Base-by-base conservation (phyloP, 2,113 vertebrate species). In the Passer domesticus region DNA sequence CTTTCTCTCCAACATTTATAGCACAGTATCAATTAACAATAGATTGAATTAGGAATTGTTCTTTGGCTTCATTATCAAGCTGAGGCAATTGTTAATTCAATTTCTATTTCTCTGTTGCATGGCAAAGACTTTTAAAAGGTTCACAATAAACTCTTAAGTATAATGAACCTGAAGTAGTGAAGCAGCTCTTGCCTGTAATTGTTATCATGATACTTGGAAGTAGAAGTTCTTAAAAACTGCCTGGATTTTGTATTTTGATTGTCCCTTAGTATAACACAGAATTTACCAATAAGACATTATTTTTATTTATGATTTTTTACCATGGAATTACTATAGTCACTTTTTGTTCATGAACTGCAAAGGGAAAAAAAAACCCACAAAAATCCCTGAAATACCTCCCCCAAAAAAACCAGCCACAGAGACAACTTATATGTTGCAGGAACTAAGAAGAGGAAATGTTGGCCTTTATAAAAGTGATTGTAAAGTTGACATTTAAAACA, bases 31-130 rank as follows among this genome's bases (percentile, higher is more conserved):
- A 83, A 75, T 93, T 94, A 95, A 56, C 27, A 64, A 68, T 50
- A 90, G 69, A 96, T 81, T 85, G 66, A 94, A 90, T 92, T 93
- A 94, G 73, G 58, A 90, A 83, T 93, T 90, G 56, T 86, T 77
- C 49, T 55, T 92, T 83, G 53, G 43, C 52, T 89, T 92, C 59
- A 77, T 94, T 96, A 92, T 66, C 41, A 81, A 96, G 79, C 68
- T 74, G 62, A 91, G 39, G 18, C n/a, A 60, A n/a, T 66, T 95
- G 69, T 77, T 97, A 94, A 85, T 91, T 89, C 64, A 47, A 27
- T 89, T 94, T 91, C 53, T 77, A 20, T 56, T 95, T 76, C 49
- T 59, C 39, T 68, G 50, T 83, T 90, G 43, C 43, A 55, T 50
- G 53, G 46, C 43, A 90, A 92, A 92, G 33, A 77, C 28, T 87